Evolutionary conservation across 2,888 invertebrate genomes (phyloP), one percentile per base, ranked within the genome.

Genomic region (Brachyptera putata): DNA sequence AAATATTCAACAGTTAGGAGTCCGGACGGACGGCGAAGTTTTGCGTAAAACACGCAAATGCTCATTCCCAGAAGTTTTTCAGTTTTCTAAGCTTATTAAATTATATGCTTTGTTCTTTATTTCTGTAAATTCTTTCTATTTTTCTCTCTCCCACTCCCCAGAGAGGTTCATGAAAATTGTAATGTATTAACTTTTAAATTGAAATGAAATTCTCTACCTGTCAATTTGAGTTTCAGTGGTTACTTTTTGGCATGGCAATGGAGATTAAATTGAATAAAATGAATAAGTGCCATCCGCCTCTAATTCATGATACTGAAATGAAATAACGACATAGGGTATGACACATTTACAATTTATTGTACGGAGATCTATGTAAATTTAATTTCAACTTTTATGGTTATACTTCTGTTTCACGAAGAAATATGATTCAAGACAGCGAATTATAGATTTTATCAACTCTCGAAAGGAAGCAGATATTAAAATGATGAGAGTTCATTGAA

Each of bases 1-100:
- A 46, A 57, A 57, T 57, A 57, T 57, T 57, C 57, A 57, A 57
- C 46, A 57, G 57, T 57, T 57, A 43, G 43, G 53, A 16, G 34
- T 34, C 21, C 34, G 18, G 22, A 43, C 43, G n/a, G n/a, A 21
- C n/a, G 53, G 53, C 53, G 36, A 36, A 53, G 36, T 34, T 53
- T 53, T 53, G 14, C 34, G 53, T 22, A 53, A 53, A 53, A 53
- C 53, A 53, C 53, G 11, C 34, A 36, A 53, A 53, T 36, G 53
- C 22, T 18, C 21, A 53, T 34, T 36, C 53, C 34, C 53, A 14
- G n/a, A 53, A 53, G 53, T 53, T 53, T 53, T 53, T 36, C 53
- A 30, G 53, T 53, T 34, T 36, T 18, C 18, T 16, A 30, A 53
- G 53, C 34, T 53, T 36, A 53, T 53, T 53, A 34, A 53, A 53